phyloP scores from a whole-genome alignment of 2,113 vertebrate species.

The Pollimyrus isidori region DNA sequence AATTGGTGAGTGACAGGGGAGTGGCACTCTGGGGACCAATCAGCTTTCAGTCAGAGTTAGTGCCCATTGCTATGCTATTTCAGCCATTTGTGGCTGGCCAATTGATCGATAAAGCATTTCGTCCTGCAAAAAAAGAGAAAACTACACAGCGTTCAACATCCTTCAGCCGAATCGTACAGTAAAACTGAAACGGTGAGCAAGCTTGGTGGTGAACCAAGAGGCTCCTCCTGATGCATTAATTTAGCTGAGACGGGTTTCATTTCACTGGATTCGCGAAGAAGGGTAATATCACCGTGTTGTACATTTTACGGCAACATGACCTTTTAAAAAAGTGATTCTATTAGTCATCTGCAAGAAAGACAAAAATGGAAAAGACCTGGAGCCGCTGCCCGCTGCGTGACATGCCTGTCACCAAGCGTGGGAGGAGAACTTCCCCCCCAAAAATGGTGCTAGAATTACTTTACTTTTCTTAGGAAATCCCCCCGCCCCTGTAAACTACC shows the following conservation, averaged over 20 bases:
- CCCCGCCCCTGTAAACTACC: background rate
- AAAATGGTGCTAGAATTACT: background rate
- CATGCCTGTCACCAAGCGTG: background rate
- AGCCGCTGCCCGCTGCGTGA: background rate
- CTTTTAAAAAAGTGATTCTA: background rate
- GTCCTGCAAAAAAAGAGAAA: background rate
- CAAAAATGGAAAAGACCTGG: background rate
- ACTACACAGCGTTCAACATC: background rate
- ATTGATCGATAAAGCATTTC: background rate
- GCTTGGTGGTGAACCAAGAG: background rate
- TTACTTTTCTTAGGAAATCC: slow-evolving; percentile 6
- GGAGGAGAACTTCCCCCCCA: slow-evolving; percentile 12
- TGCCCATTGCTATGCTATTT: background rate
- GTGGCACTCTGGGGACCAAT: background rate
- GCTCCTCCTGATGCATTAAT: background rate
- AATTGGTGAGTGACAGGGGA: background rate
- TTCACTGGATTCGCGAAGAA: background rate
- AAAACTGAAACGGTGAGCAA: background rate
- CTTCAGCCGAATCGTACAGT: background rate
- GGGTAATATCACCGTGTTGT: background rate
- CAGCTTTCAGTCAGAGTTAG: background rate
- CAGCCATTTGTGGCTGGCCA: background rate
- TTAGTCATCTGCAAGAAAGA: background rate
- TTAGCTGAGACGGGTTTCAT: background rate
- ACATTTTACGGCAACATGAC: background rate